Conservation (phyloP, 2,888 invertebrate species). For the Pyrrhia umbra region DNA sequence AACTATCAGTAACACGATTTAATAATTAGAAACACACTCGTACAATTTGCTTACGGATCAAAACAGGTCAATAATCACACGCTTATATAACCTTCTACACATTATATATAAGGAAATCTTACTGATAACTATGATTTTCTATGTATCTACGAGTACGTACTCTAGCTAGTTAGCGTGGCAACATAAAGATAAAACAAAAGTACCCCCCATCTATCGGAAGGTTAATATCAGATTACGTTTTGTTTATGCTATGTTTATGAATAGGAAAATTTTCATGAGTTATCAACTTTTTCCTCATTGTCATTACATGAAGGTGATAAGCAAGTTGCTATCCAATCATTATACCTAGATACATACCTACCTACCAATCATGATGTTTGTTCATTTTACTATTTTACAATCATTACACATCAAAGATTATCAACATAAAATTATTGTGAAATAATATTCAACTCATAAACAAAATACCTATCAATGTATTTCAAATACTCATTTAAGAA, state of each 20-base stretch:
- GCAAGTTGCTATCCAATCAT: constrained; percentile 3
- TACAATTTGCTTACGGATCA: constrained; percentile 10
- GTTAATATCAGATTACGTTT: constrained; percentile 28
- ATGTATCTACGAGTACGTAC: background rate
- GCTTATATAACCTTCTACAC: constrained; percentile 9
- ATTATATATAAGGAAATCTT: background rate
- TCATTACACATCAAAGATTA: background rate
- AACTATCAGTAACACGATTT: background rate
- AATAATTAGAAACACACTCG: background rate
- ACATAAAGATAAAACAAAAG: constrained; percentile 17
- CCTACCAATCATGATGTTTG: too few relatives aligned
- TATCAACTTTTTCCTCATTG: constrained; percentile 19
- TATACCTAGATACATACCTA: too few relatives aligned
- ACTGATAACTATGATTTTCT: background rate
- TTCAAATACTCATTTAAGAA: too few relatives aligned
- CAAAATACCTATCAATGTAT: background rate
- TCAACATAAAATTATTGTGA: too few relatives aligned
- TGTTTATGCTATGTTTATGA: constrained; percentile 24
- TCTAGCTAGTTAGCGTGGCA: background rate
- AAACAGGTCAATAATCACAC: constrained; percentile 10
- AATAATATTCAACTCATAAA: background rate
- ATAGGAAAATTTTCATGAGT: constrained; percentile 32
- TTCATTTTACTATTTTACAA: background rate
- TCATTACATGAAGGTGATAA: constrained; percentile 1
- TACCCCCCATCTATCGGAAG: constrained; percentile 38